phyloP scores from a whole-genome alignment of 2,888 invertebrate species.

The Anorthoa munda region DNA sequence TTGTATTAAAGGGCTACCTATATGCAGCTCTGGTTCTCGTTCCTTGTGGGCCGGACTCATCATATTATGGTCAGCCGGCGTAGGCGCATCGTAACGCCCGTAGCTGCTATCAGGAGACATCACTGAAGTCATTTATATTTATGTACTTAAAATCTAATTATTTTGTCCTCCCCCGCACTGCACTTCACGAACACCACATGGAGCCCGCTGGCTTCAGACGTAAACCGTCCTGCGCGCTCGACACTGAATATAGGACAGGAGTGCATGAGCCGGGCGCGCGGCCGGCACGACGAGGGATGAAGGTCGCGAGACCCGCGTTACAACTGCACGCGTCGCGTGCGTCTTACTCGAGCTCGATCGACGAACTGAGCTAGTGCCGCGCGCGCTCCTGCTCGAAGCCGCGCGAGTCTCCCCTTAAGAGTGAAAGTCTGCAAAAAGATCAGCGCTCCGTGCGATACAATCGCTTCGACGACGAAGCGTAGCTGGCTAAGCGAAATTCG shows the following conservation, averaged over 20 bases:
- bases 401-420: slow-evolving; percentile 88
- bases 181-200: slow-evolving; percentile 88
- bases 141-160: slow-evolving; percentile 77
- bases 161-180: slow-evolving; percentile 83
- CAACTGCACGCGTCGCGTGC: slow-evolving; percentile 87
- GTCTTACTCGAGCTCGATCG: slow-evolving; percentile 91
- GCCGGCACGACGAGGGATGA: slow-evolving; percentile 87
- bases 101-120: slow-evolving; percentile 93
- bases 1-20: slow-evolving; percentile 89
- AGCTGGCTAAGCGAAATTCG: slow-evolving; percentile 86
- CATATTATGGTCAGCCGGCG: slow-evolving; percentile 88
- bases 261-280: slow-evolving; percentile 82
- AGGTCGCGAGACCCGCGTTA: slow-evolving; percentile 83
- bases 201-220: slow-evolving; percentile 75
- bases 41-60: slow-evolving; percentile 86
- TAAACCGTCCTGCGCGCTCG: slow-evolving; percentile 77
- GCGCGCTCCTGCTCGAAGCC: slow-evolving; percentile 85
- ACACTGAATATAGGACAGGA: slow-evolving; percentile 85
- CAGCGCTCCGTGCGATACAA: slow-evolving; percentile 89
- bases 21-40: slow-evolving; percentile 93
- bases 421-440: slow-evolving; percentile 92
- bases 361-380: slow-evolving; percentile 89
- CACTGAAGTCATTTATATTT: slow-evolving; percentile 87
- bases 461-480: slow-evolving; percentile 83
- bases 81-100: slow-evolving; percentile 90